Evolutionary conservation across 2,113 vertebrate species (phyloP).

Genomic region (Apeltes quadracus): DNA sequence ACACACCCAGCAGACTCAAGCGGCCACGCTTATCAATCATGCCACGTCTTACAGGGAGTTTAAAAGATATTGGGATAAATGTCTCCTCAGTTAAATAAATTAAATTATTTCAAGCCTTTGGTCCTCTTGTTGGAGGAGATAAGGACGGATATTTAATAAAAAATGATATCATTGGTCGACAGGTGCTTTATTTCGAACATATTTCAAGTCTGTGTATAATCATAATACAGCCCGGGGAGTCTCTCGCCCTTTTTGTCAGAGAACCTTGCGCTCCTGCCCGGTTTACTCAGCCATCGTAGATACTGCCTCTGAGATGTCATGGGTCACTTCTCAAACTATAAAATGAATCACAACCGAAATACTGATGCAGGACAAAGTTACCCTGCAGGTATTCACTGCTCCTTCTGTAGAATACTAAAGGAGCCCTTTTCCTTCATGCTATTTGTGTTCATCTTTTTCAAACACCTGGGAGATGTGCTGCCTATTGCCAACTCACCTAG

Average conservation of each 20-base stretch:
- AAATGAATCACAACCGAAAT: constrained; percentile 23
- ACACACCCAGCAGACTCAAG: constrained; percentile 23
- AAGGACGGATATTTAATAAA: constrained; percentile 3
- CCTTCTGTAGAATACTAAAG: constrained; percentile 16
- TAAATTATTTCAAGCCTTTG: not conserved
- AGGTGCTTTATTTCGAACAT: not conserved
- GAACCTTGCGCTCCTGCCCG: constrained; percentile 17
- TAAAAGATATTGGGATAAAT: constrained; percentile 31
- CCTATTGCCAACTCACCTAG: constrained; percentile 20
- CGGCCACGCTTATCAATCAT: constrained; percentile 42
- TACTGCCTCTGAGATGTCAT: constrained; percentile 26
- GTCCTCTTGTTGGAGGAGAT: not conserved
- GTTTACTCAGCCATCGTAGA: constrained; percentile 17
- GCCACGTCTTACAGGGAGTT: constrained; percentile 46
- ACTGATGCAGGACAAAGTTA: constrained; percentile 17
- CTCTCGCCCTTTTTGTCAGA: constrained; percentile 25
- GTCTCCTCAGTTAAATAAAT: constrained; percentile 20
- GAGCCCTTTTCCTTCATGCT: constrained; percentile 8
- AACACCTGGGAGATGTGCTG: constrained; percentile 36
- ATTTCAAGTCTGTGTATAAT: constrained; percentile 14
- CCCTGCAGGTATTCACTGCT: constrained; percentile 32
- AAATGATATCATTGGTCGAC: constrained; percentile 1
- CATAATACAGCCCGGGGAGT: constrained; percentile 8
- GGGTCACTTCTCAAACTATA: constrained; percentile 21
- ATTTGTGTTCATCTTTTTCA: constrained; percentile 41